Evolutionary conservation across 1,140 invertebrate species (phyloP), one percentile per base, ranked within the genome.

Genomic region (Psilanteris sp.): DNA sequence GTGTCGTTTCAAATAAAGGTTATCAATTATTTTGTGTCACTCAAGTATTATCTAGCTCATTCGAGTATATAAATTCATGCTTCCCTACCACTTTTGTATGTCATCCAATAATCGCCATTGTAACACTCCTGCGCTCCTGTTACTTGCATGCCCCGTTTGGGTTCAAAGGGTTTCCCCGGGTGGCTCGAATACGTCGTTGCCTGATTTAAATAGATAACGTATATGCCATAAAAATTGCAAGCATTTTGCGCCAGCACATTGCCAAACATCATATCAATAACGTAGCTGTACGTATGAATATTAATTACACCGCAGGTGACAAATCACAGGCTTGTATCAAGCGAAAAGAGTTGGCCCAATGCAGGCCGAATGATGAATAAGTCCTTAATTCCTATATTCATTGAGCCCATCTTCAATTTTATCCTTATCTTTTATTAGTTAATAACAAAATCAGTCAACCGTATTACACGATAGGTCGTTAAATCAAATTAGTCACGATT

Each of bases 281-380:
- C 57, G 11, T 7, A 36, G 24, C 18, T 54, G 67, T 41, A 13
- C 64, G 46, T 83, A 87, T 88, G 87, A 88, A 88, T 88, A 88
- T 88, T 88, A 87, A 88, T 88, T 88, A 88, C 82, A 84, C 67
- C 76, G 77, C 76, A 82, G 85, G 83, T 87, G 87, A 88, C 87
- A 88, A 66, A 64, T 73, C 62, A 46, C 82, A 87, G 85, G 86
- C 46, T 43, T 50, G 10, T 75, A 88, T 81, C 73, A 82, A 24
- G 15, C 14, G 1, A 13, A 24, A 87, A 59, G 83, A 88, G 85
- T 79, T 87, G 11, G 57, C 32, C 48, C 55, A 62, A 15, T 50
- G 68, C 43, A 54, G 71, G 50, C 72, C 74, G 64, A 80, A 78
- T 78, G 74, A 79, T 62, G 59, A 54, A 54, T 27, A 14, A 52